Evolutionary conservation across 2,113 vertebrate species (phyloP).

Genomic region (Nothobranchius furzeri): DNA sequence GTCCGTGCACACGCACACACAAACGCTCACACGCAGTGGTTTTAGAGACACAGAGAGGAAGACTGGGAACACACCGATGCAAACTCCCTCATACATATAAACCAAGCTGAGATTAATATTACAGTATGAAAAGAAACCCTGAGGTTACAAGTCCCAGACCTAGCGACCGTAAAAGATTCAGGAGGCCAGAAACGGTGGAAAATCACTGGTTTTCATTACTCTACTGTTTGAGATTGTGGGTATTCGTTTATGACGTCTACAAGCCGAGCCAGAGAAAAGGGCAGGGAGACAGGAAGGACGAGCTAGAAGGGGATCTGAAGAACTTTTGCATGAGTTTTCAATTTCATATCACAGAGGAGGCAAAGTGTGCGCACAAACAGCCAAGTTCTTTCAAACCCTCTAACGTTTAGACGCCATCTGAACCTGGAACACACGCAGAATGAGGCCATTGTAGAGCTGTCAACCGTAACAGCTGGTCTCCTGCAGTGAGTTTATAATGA

Average conservation of each 20-base stretch:
- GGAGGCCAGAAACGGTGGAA: conserved; percentile 28
- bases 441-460: conserved; percentile 36
- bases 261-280: background rate
- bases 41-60: conserved; percentile 24
- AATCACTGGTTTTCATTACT: conserved; percentile 17
- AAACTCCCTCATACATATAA: conserved; percentile 32
- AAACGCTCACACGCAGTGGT: background rate
- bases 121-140: conserved; percentile 24
- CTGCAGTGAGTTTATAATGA: conserved; percentile 58
- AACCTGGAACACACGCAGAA: conserved; percentile 26
- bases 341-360: conserved; percentile 49
- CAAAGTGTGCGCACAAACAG: conserved; percentile 15
- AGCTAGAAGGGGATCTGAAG: conserved; percentile 24
- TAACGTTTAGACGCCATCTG: conserved; percentile 28
- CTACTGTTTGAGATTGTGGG: conserved; percentile 3
- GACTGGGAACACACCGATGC: conserved; percentile 24
- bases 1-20: conserved; percentile 12
- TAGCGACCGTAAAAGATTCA: conserved; percentile 27
- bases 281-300: conserved; percentile 1
- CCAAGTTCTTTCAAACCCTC: conserved; percentile 39
- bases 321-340: conserved; percentile 49
- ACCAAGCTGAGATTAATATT: conserved; percentile 31
- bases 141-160: conserved; percentile 23
- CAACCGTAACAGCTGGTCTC: conserved; percentile 43
- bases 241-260: conserved; percentile 28